Evolutionary conservation across 2,888 invertebrate genomes (phyloP), one percentile per base, ranked within the genome.

Genomic region (Tethea ocularis): DNA sequence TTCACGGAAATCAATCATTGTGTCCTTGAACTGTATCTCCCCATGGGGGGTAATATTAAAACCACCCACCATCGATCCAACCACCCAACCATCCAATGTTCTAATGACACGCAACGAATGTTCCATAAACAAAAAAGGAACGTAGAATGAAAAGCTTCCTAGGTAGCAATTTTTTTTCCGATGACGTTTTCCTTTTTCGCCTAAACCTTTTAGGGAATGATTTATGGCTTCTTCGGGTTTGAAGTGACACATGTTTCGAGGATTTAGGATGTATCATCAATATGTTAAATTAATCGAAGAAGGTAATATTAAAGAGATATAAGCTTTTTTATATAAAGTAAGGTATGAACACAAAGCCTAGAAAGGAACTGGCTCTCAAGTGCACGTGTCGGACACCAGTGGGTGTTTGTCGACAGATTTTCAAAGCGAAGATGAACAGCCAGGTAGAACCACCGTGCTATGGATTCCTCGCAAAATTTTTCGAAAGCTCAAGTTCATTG

Each of bases 71-170:
- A 58, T 68, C 68, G 68, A 67, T 68, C 68, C 41, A 20, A 20
- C 46, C 46, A 17, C 46, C 46, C 46, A 46, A 62, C 26, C 41
- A 56, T 62, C 57, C 62, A 53, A 69, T 58, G 70, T 53, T 61
- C 65, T 60, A 61, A 64, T 57, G 57, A 55, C 72, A 70, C 67
- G 72, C 70, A 61, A 65, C 56, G 57, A 57, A 23, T 15, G 46
- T 46, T 51, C 33, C 36, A 67, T 62, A 64, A 67, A 66, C 69
- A 67, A 60, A 71, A 33, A 62, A 67, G 62, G 64, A 66, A 38
- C 38, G 46, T 20, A 17, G 20, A 38, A 15, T n/a, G 15, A n/a
- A 41, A 41, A 41, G 41, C 20, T 46, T 20, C 38, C 38, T 38
- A n/a, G n/a, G 38, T 38, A 38, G n/a, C n/a, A n/a, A n/a, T 20